Evolutionary conservation across 2,113 vertebrate genomes (phyloP).

Genomic region (Pithys albifrons): DNA sequence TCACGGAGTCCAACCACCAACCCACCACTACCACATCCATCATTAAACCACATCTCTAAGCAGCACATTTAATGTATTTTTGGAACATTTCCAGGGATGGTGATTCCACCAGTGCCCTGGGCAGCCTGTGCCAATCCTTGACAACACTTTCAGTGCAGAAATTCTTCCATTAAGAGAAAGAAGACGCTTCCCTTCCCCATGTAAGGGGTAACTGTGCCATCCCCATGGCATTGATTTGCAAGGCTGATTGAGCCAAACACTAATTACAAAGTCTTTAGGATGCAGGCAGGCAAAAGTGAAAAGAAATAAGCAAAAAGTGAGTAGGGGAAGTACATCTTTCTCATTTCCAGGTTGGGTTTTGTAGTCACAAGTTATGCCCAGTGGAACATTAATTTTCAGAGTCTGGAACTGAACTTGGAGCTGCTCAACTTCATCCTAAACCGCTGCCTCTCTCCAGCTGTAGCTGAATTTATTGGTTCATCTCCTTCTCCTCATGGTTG

Average conservation of each 20-base stretch:
- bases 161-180: neutral
- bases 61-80: neutral
- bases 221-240: neutral
- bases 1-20: fast-evolving
- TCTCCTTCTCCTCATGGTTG: neutral
- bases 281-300: neutral
- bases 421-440: neutral
- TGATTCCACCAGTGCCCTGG: neutral
- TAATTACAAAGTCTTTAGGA: neutral
- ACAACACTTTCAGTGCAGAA: fast-evolving
- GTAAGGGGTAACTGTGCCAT: neutral
- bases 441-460: neutral
- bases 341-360: neutral
- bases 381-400: neutral
- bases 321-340: neutral
- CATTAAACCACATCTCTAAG: neutral
- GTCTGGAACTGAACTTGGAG: neutral
- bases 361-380: neutral
- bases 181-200: fast-evolving
- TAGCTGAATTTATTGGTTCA: neutral
- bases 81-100: neutral
- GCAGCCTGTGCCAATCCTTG: neutral
- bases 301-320: neutral
- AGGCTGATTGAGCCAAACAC: neutral
- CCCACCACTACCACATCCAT: neutral